phyloP scores from a whole-genome alignment of 1,140 invertebrate genomes.

The Stegodyphus dumicola region DNA sequence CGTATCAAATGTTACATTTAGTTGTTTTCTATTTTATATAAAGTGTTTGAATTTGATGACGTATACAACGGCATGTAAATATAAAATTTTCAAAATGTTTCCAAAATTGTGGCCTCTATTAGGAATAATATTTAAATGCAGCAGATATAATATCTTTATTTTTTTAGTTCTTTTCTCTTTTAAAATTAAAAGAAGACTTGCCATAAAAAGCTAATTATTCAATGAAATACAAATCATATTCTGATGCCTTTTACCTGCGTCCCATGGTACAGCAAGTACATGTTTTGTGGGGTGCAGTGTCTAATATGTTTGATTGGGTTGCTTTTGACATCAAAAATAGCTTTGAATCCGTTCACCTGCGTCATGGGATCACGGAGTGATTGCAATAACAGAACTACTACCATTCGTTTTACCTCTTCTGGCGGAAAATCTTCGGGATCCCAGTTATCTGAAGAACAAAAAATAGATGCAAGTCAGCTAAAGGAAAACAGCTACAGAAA shows the following conservation, averaged over 20 bases:
- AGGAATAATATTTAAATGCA: no score
- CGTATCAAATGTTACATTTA: no score
- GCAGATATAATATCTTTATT: no score
- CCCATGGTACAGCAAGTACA: neutral
- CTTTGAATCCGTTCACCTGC: constrained; percentile 3
- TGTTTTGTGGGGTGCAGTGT: neutral
- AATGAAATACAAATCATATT: neutral
- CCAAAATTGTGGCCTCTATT: no score
- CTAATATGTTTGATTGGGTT: neutral
- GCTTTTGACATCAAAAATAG: constrained; percentile 4
- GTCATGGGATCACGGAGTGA: neutral
- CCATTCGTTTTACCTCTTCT: constrained; percentile 6
- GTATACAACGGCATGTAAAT: no score
- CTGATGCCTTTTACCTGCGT: neutral
- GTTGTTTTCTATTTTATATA: no score
- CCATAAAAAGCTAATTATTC: neutral
- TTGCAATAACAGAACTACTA: neutral
- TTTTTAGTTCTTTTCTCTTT: no score
- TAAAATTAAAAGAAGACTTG: no score
- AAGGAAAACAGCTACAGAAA: neutral
- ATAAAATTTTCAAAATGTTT: no score
- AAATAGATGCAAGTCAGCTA: neutral
- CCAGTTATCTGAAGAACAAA: neutral
- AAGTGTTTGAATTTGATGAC: no score
- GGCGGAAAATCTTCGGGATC: neutral